Evolutionary conservation across 1,140 invertebrate genomes (phyloP).

Genomic region (Penaeus indicus): DNA sequence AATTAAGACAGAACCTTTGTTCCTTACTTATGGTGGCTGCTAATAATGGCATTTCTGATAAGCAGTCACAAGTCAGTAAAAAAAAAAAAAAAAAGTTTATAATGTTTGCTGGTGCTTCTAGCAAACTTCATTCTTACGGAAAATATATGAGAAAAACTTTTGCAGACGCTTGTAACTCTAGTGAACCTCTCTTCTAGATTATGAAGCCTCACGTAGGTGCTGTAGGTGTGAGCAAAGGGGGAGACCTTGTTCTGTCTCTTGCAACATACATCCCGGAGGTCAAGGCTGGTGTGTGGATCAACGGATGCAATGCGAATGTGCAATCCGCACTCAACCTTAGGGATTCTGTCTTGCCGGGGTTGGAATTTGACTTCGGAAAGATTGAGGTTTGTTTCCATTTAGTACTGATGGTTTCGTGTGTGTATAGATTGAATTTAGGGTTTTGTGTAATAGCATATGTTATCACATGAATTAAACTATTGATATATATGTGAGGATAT

Average conservation of each 20-base stretch:
- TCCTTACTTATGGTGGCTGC: no score
- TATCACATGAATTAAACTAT: no score
- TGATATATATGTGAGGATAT: no score
- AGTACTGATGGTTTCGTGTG: no score
- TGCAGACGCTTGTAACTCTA: neutral
- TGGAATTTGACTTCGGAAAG: slow-evolving; percentile 33
- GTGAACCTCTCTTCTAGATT: slow-evolving; percentile 23
- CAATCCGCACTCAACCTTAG: slow-evolving; percentile 14
- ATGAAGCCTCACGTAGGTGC: slow-evolving; percentile 52
- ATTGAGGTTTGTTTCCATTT: slow-evolving; percentile 7
- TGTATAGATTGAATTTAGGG: no score
- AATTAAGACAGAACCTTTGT: no score
- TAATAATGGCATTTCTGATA: no score
- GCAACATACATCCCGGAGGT: slow-evolving; percentile 63
- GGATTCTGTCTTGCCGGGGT: slow-evolving; percentile 16
- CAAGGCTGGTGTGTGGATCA: slow-evolving; percentile 51
- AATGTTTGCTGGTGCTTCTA: no score
- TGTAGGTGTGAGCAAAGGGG: slow-evolving; percentile 61
- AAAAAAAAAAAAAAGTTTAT: no score
- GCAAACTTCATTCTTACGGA: neutral
- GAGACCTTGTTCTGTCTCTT: slow-evolving; percentile 57
- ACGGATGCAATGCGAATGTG: slow-evolving; percentile 41
- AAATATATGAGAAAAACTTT: neutral
- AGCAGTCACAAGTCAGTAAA: no score
- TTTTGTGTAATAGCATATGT: no score